Evolutionary conservation across 2,888 invertebrate genomes (phyloP).

Genomic region (Volucella zonaria): DNA sequence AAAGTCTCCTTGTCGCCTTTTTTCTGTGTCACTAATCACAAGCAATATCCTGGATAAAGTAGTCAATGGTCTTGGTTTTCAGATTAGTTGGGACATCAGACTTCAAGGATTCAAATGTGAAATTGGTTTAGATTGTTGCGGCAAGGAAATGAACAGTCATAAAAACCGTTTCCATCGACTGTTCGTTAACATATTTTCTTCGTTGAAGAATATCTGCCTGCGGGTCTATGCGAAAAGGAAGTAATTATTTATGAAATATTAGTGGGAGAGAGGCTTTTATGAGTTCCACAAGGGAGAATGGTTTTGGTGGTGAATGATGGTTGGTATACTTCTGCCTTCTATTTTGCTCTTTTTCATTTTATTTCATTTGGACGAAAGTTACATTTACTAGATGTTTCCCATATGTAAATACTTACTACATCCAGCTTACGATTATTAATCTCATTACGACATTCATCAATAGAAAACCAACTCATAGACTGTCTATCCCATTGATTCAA

Average conservation of each 20-base stretch:
- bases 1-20: slow-evolving; percentile 53
- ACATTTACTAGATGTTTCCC: no score
- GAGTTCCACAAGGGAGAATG: background rate
- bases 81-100: slow-evolving; percentile 45
- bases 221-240: slow-evolving; percentile 76
- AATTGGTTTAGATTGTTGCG: slow-evolving; percentile 67
- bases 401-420: no score
- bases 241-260: slow-evolving; percentile 82
- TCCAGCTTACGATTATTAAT: no score
- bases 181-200: slow-evolving; percentile 81
- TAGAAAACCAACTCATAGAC: no score
- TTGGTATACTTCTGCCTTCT: background rate
- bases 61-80: slow-evolving; percentile 18
- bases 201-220: slow-evolving; percentile 29
- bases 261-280: slow-evolving; percentile 45
- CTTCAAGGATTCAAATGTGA: slow-evolving; percentile 59
- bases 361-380: no score
- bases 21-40: slow-evolving; percentile 66
- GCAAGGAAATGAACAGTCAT: slow-evolving; percentile 81
- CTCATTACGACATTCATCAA: no score
- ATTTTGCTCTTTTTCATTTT: no score
- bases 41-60: slow-evolving; percentile 66
- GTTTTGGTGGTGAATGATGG: background rate
- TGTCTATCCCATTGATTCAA: no score
- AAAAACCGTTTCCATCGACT: slow-evolving; percentile 82